Evolutionary conservation across 2,113 vertebrate species (phyloP), one percentile per base, ranked within the genome.

Genomic region (Poeciliopsis retropinna): DNA sequence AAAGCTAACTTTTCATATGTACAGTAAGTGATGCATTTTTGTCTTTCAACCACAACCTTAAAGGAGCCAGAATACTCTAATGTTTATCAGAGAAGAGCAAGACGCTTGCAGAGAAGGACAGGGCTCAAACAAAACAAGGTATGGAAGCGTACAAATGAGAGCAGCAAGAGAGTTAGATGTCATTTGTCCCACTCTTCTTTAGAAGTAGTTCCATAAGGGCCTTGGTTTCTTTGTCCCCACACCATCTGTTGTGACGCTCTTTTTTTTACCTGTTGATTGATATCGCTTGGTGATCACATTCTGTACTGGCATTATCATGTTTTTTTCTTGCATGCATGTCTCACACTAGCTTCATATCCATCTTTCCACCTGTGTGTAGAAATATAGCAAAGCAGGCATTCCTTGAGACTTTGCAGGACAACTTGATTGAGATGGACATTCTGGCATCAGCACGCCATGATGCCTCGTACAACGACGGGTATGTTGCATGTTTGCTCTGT

Each of bases 341-440:
- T 98, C 97, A 97, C 95, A 85, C 88, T 90, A 90, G 95, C 96
- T 95, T 96, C 96, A 97, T 97, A 78, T 93, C 90, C 93, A 94
- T 98, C 95, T 99, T 94, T 98, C 95, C 97, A 96, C 95, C 94
- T 98, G 95, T 98, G 95, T 93, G 95, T 99, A 99, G 98, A 99
- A 98, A 97, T 95, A 96, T 99, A 97, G 96, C 96, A 97, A 98
- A 99, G 97, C 98, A 99, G 97, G 94, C 97, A 95, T 97, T 98
- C 96, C 96, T 98, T 96, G 97, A 97, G 97, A 96, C 96, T 95
- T 98, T 99, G 95, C 97, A 99, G 96, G 98, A 98, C 97, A 98
- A 98, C 98, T 94, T 96, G 94, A 98, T 99, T 96, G 98, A 99
- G 97, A 98, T 99, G 98, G 98, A 99, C 96, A 96, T 97, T 94